A percentile compares a stretch with the other conserved stretches of the same genome.
Evolutionary conservation across 2,113 vertebrate species (phyloP).

Genomic region (Regulus satrapa): DNA sequence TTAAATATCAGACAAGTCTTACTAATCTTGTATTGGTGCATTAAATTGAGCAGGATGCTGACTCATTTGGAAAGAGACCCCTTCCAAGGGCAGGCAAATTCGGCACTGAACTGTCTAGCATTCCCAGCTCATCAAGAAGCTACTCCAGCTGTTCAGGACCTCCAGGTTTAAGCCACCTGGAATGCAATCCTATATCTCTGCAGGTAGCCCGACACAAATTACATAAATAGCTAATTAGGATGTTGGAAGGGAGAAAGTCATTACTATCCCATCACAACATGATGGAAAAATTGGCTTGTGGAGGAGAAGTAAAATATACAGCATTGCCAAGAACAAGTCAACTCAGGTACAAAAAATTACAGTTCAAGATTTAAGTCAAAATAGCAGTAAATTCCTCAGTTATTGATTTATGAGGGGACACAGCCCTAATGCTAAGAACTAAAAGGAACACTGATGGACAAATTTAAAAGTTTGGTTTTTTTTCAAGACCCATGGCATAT

Average conservation of each 20-base stretch:
- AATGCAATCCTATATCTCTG: neutral
- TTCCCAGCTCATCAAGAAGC: neutral
- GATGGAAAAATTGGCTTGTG: neutral
- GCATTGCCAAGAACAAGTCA: neutral
- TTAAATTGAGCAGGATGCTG: neutral
- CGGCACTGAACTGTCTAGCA: neutral
- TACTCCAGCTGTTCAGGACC: neutral
- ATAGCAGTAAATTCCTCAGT: neutral
- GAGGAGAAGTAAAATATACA: neutral
- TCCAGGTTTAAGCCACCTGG: neutral
- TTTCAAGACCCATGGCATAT: neutral
- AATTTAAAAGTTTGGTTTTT: no score
- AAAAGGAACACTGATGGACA: neutral
- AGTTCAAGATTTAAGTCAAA: neutral
- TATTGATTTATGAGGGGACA: neutral
- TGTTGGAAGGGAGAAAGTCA: neutral
- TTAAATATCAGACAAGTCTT: neutral
- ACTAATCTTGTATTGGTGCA: neutral
- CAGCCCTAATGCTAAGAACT: neutral
- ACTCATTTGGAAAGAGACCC: neutral
- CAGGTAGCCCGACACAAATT: neutral
- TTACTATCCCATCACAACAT: neutral
- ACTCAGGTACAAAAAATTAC: neutral
- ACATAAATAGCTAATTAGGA: neutral
- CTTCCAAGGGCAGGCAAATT: neutral